phyloP scores from a whole-genome alignment of 2,113 vertebrate genomes.

The Nymphicus hollandicus region DNA sequence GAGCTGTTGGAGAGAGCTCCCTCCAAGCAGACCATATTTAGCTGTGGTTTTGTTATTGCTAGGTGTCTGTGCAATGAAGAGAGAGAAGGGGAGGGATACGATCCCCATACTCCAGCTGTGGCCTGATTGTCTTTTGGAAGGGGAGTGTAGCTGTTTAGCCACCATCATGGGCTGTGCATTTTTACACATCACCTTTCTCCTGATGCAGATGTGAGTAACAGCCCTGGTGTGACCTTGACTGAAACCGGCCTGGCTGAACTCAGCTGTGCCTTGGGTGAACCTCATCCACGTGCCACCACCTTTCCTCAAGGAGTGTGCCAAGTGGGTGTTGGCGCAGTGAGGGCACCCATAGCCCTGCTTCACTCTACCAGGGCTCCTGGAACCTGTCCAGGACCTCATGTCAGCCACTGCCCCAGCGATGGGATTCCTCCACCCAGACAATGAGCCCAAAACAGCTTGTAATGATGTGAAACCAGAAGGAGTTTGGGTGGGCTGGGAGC shows the following conservation, averaged over 20 bases:
- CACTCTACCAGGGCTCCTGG: neutral
- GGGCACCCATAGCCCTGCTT: neutral
- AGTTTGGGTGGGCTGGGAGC: neutral
- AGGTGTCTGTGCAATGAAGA: neutral
- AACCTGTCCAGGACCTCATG: neutral
- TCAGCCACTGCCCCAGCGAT: neutral
- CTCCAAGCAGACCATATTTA: conserved; percentile 28
- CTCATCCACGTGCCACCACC: rapidly evolving
- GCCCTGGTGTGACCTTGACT: rapidly evolving
- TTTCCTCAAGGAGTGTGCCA: neutral
- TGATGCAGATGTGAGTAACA: neutral
- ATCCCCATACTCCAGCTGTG: neutral
- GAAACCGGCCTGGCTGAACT: rapidly evolving
- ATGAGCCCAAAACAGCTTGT: rapidly evolving
- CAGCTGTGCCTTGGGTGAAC: neutral
- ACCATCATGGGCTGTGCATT: neutral
- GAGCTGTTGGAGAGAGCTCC: neutral
- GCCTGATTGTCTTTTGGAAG: neutral
- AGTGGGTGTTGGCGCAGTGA: neutral
- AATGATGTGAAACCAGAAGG: neutral
- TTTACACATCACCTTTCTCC: neutral
- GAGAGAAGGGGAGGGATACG: neutral
- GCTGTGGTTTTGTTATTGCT: neutral
- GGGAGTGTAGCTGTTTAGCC: neutral
- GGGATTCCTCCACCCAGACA: neutral